phyloP scores from a whole-genome alignment of 2,888 invertebrate genomes.

The Rapana venosa region DNA sequence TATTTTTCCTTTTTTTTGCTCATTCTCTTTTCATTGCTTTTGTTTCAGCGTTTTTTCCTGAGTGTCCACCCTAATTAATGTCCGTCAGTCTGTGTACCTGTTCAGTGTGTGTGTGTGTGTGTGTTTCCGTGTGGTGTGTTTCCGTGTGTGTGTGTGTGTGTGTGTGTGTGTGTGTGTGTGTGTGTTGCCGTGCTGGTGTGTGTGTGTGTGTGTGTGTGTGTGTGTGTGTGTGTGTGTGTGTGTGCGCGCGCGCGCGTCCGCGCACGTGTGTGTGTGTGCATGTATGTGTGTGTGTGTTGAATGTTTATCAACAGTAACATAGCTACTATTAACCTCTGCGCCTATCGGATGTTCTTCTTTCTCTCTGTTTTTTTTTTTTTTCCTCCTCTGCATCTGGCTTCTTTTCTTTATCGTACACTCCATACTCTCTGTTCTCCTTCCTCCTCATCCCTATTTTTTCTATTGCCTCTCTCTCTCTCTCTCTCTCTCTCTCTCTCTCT shows the following conservation, averaged over 20 bases:
- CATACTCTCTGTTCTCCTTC: too few relatives aligned
- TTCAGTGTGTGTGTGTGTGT: too few relatives aligned
- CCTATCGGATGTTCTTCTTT: neutral
- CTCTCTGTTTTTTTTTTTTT: neutral
- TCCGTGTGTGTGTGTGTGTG: neutral
- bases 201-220: conserved; percentile 12
- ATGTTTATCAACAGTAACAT: too few relatives aligned
- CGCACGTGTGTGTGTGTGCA: neutral
- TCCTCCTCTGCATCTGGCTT: neutral
- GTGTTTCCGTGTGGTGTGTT: too few relatives aligned
- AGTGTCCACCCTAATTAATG: too few relatives aligned
- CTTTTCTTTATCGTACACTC: too few relatives aligned
- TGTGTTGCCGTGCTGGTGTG: neutral
- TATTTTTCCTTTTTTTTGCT: too few relatives aligned
- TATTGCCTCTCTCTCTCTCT: neutral
- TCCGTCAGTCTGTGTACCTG: too few relatives aligned
- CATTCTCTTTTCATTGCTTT: too few relatives aligned
- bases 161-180: neutral
- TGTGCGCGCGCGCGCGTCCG: neutral
- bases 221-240: conserved; percentile 2
- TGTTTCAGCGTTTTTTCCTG: too few relatives aligned
- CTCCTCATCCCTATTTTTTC: too few relatives aligned
- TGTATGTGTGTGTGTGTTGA: conserved; percentile 7
- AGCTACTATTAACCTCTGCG: too few relatives aligned
- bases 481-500: neutral